Base-by-base conservation (phyloP, 2,113 vertebrate genomes). In the Dolichallabes microphthalmus region DNA sequence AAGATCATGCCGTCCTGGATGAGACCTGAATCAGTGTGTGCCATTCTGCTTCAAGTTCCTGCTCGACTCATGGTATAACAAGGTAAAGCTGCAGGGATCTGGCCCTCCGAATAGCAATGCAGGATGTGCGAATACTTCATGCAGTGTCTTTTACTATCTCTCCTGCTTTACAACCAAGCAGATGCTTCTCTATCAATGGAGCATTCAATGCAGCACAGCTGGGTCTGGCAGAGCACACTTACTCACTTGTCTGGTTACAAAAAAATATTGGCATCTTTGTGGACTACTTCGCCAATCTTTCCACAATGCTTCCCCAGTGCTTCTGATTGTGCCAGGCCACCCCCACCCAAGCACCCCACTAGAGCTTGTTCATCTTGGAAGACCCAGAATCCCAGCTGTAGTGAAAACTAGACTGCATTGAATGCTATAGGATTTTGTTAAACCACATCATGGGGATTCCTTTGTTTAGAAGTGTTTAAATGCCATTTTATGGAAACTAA, bases 191-290 rank as follows among this genome's bases (percentile, higher is more conserved):
- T 58, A 25, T 79, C 55, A 79, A 39, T 79, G 55, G 76, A 60
- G 30, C 30, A 35, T 79, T 79, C 76, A 60, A 25, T 60, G 76
- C 9, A 60, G 30, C 76, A 79, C 76, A 79, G 55, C 55, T 79
- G 55, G 76, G 19, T 60, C 76, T 60, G 55, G 55, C 76, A 13
- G 20, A 79, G 76, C 30, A 79, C 55, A 79, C 55, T 60, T 25
- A 22, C 76, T 79, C 76, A 60, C 76, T 79, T 79, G 76, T 79
- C 11, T 58, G 19, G 60, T 60, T 60, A 79, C 55, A 35, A 35
- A 79, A 79, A 25, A 35, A 60, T 39, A 35, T 58, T 79, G 76
- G 30, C 55, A 60, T 35, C 75, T 77, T 77, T 60, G 55, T 39
- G 76, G 53, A 20, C 75, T 78, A 0, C 30, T 39, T 39, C 20